phyloP scores from a whole-genome alignment of 1,140 invertebrate species.

The Polypedilum pembai region DNA sequence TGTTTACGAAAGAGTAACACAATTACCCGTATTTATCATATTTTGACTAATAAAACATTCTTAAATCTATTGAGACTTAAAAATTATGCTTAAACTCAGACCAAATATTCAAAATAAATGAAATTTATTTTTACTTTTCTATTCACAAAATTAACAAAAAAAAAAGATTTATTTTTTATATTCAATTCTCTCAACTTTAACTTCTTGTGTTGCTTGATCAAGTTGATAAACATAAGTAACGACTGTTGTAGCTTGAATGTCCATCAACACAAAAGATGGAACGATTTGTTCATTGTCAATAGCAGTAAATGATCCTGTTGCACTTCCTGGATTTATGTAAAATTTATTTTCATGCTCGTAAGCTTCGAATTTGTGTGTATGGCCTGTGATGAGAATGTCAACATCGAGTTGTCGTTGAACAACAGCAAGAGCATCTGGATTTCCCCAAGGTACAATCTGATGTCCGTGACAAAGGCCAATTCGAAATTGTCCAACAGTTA shows the following conservation, averaged over 20 bases:
- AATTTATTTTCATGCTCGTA: conserved; percentile 99
- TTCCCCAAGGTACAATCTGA: conserved; percentile 90
- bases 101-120: too few relatives aligned
- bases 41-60: too few relatives aligned
- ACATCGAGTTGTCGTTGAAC: conserved; percentile 96
- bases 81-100: too few relatives aligned
- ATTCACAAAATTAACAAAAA: too few relatives aligned
- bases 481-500: conserved; percentile 96
- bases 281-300: conserved; percentile 79
- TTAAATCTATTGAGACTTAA: too few relatives aligned
- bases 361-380: conserved; percentile 97
- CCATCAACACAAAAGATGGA: conserved; percentile 97
- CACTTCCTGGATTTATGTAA: conserved; percentile 98
- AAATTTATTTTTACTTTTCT: too few relatives aligned
- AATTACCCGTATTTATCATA: too few relatives aligned
- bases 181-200: conserved; percentile 98
- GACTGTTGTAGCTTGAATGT: conserved; percentile 95
- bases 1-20: too few relatives aligned
- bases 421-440: conserved; percentile 84
- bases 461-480: conserved; percentile 98
- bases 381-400: conserved; percentile 98
- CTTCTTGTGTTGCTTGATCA: conserved; percentile 76
- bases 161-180: conserved; percentile 67
- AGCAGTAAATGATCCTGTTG: conserved; percentile 94
- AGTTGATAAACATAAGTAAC: conserved; percentile 98